phyloP scores from a whole-genome alignment of 2,888 invertebrate species.

The Parelbella ahira region DNA sequence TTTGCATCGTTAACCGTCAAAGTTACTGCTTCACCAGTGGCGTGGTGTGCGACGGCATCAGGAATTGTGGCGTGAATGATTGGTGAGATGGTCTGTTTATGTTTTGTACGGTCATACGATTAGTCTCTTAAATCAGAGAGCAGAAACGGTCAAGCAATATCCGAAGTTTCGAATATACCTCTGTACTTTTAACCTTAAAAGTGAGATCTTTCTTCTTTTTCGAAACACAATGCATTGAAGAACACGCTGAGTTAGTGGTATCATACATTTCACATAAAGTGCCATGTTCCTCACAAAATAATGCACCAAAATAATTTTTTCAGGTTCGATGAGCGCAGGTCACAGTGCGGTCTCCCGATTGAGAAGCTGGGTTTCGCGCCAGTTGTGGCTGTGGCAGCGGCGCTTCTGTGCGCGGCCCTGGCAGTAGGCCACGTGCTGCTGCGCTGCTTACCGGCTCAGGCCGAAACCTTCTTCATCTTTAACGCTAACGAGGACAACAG shows the following conservation, averaged over 20 bases:
- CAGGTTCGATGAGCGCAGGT: constrained; percentile 57
- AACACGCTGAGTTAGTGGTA: neutral
- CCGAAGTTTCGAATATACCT: no score
- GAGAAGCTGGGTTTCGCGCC: constrained; percentile 47
- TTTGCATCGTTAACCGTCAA: constrained; percentile 39
- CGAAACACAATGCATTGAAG: no score
- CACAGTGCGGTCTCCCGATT: constrained; percentile 45
- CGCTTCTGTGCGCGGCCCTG: constrained; percentile 44
- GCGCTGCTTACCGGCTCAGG: constrained; percentile 52
- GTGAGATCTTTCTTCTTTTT: no score
- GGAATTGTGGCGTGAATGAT: constrained; percentile 63
- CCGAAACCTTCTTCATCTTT: constrained; percentile 66
- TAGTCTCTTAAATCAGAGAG: no score
- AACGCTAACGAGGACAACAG: constrained; percentile 70
- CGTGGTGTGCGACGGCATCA: constrained; percentile 68
- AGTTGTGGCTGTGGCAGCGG: constrained; percentile 46
- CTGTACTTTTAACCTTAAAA: no score
- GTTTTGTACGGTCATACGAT: no score
- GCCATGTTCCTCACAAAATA: neutral
- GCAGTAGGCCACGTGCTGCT: constrained; percentile 50
- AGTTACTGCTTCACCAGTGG: constrained; percentile 62
- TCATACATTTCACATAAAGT: no score
- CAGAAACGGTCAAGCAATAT: no score
- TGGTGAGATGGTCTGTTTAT: constrained; percentile 41
- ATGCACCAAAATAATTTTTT: neutral